Evolutionary conservation across 2,888 invertebrate species (phyloP).

Genomic region (Rhingia rostrata): DNA sequence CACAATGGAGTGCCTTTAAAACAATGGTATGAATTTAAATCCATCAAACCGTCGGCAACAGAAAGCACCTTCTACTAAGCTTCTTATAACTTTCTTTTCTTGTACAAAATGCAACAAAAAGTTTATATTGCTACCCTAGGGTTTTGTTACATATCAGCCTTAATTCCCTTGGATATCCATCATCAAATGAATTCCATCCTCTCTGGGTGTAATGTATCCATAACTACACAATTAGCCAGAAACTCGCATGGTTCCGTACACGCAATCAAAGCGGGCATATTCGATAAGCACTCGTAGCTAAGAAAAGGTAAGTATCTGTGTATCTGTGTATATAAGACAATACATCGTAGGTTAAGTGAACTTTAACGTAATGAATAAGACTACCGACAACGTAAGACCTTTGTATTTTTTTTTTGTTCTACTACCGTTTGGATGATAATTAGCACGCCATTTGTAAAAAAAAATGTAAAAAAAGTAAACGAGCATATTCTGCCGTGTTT

Average conservation of each 20-base stretch:
- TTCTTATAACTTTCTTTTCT: neutral
- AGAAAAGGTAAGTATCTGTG: conserved; percentile 5
- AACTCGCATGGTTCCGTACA: conserved; percentile 40
- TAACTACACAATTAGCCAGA: conserved; percentile 34
- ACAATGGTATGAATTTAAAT: conserved; percentile 2
- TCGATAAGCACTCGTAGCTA: conserved; percentile 13
- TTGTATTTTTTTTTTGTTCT: conserved; percentile 15
- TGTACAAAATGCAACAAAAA: neutral
- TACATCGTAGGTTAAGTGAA: conserved; percentile 8
- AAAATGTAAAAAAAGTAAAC: conserved; percentile 10
- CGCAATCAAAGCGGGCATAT: conserved; percentile 28
- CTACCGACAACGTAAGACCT: neutral
- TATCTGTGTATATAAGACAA: conserved; percentile 21
- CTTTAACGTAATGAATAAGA: neutral
- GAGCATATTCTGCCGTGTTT: conserved; percentile 18
- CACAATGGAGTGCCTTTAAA: conserved; percentile 29
- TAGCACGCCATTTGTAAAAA: conserved; percentile 56
- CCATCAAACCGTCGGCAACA: conserved; percentile 1
- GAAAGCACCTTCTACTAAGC: conserved; percentile 36
- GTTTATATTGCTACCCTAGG: too few relatives aligned
- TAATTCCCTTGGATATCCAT: conserved; percentile 36
- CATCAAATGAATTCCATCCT: conserved; percentile 36
- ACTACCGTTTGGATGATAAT: conserved; percentile 40
- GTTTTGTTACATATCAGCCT: neutral
- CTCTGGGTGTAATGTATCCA: conserved; percentile 1